Conservation (phyloP, 2,888 invertebrate genomes). For the Sicus ferrugineus region DNA sequence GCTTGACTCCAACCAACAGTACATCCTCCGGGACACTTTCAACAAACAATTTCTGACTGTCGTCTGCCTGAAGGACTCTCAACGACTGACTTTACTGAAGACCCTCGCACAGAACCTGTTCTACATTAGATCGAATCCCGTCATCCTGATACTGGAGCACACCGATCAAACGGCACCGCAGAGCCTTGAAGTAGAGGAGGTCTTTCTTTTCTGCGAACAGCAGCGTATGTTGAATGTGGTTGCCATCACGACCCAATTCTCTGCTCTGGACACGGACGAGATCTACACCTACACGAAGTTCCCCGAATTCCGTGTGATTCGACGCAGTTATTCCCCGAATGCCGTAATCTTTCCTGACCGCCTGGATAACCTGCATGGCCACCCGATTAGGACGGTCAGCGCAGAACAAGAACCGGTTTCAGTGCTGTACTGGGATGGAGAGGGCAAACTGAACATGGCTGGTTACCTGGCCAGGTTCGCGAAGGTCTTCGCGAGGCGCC, state of each 20-base stretch:
- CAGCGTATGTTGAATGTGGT: slow-evolving; percentile 19
- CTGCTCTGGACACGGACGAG: not conserved
- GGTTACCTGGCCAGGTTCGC: slow-evolving; percentile 16
- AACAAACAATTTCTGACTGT: not conserved
- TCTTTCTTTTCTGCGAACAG: slow-evolving; percentile 16
- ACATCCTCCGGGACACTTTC: not conserved
- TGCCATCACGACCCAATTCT: not conserved
- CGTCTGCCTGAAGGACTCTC: not conserved
- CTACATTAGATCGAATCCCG: not conserved
- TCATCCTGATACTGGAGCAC: not conserved
- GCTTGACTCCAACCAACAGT: not conserved
- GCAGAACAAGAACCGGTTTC: slow-evolving; percentile 18
- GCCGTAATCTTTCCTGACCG: slow-evolving; percentile 26
- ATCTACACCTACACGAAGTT: slow-evolving; percentile 19
- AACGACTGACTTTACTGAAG: not conserved
- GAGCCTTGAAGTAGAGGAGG: not conserved
- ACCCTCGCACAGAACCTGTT: not conserved
- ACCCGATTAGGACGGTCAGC: slow-evolving; percentile 7
- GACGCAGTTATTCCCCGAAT: not conserved
- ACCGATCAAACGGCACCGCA: not conserved
- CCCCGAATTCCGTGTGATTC: not conserved
- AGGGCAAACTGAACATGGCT: not conserved
- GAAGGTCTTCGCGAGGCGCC: not conserved
- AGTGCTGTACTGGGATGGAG: not conserved
- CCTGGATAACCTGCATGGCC: slow-evolving; percentile 21